Percentiles rank a stretch among this genome's conserved stretches.
These are phyloP conservation scores for Drosophila lacertosa DNA, from an alignment of 1,140 invertebrate species.

Conservation along the genomic window DNA sequence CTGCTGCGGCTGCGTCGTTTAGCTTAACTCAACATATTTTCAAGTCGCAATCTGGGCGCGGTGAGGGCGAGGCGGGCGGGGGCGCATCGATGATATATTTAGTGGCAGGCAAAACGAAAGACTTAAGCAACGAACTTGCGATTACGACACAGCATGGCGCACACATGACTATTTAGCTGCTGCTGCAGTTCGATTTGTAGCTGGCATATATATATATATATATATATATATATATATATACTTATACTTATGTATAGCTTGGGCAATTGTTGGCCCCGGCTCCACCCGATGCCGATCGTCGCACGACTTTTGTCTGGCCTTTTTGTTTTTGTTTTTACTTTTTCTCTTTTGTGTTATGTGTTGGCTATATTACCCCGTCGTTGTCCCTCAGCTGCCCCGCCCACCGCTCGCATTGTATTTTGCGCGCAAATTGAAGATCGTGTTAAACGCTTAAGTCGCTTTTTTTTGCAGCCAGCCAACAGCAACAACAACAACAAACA, in stretches of 20 bases:
- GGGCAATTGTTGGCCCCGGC: conserved; percentile 16
- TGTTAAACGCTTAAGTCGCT: conserved; percentile 77
- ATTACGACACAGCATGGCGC: conserved; percentile 79
- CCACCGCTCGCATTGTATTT: conserved; percentile 47
- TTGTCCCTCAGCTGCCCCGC: conserved; percentile 5
- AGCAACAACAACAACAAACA: conserved; percentile 35
- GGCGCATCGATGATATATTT: conserved; percentile 80
- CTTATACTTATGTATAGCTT: conserved; percentile 16
- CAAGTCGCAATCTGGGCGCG: conserved; percentile 51
- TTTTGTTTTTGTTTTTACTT: conserved; percentile 5
- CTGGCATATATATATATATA: conserved; percentile 15
- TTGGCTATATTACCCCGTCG: conserved; percentile 8
- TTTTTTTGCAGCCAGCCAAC: conserved; percentile 20
- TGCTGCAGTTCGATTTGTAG: conserved; percentile 5
- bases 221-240: conserved; percentile 9
- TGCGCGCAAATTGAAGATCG: conserved; percentile 81
- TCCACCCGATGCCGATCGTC: conserved; percentile 41
- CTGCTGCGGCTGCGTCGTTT: conserved; percentile 67
- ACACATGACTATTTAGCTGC: conserved; percentile 48
- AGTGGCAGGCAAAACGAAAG: conserved; percentile 81
- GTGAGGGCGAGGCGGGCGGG: conserved; percentile 42
- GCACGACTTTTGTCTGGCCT: conserved; percentile 67
- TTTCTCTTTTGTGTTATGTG: conserved; percentile 11
- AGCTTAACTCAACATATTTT: conserved; percentile 82
- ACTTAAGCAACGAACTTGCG: conserved; percentile 82